These are phyloP conservation scores for Hephaestus fuliginosus DNA, from an alignment of 2,797 vertebrate genomes.

Conservation along the genomic window DNA sequence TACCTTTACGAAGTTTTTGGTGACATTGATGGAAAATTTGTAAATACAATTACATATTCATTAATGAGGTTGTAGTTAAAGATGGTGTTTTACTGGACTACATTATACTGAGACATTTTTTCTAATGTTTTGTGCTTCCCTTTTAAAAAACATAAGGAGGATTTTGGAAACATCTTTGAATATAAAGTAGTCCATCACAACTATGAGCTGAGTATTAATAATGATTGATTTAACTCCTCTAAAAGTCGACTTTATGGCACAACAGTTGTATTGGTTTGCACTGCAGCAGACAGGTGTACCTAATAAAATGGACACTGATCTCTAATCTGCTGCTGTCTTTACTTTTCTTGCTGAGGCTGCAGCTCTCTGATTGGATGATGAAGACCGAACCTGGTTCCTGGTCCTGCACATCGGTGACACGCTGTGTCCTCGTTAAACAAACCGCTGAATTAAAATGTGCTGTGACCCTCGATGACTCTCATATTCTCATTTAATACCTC, in stretches of 20 bases:
- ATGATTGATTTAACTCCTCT: not conserved
- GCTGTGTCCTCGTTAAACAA: conserved; percentile 6
- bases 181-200: too few species aligned
- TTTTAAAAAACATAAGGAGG: not conserved
- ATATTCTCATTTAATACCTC: not conserved
- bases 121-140: not conserved
- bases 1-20: too few species aligned
- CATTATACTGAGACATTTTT: not conserved
- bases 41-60: too few species aligned
- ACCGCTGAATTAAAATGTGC: conserved; percentile 26
- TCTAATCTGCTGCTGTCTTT: not conserved
- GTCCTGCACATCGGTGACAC: not conserved
- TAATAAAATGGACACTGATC: not conserved
- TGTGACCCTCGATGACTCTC: conserved; percentile 8
- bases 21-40: too few species aligned
- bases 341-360: conserved; percentile 16
- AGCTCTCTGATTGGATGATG: conserved; percentile 26
- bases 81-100: not conserved
- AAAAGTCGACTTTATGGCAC: too few species aligned
- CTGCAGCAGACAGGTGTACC: not conserved
- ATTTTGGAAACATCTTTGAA: too few species aligned
- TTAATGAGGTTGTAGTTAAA: too few species aligned
- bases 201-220: too few species aligned
- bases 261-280: not conserved
- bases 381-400: not conserved